Percentiles rank a stretch among this genome's conserved stretches.
phyloP scores from a whole-genome alignment of 2,113 vertebrate species.

The Ageneiosus marmoratus region DNA sequence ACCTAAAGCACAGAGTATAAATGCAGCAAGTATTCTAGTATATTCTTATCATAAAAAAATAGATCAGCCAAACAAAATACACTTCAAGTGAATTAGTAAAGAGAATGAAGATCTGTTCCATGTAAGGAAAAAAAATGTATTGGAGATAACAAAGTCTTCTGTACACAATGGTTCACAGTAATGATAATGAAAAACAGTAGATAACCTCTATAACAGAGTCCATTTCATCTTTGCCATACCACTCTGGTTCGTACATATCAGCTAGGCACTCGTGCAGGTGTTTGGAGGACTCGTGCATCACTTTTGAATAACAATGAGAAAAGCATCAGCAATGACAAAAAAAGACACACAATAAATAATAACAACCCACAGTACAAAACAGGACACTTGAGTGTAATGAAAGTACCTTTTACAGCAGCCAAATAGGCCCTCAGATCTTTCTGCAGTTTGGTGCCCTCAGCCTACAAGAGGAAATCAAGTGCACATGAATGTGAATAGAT shows the following conservation, averaged over 20 bases:
- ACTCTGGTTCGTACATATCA: constrained; percentile 93
- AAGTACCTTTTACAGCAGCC: constrained; percentile 88
- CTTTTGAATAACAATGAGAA: constrained; percentile 69
- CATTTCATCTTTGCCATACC: constrained; percentile 92
- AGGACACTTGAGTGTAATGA: background rate
- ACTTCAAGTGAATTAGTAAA: background rate
- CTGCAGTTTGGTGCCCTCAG: constrained; percentile 90
- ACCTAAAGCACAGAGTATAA: background rate
- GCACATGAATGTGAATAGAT: constrained; percentile 12
- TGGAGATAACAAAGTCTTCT: background rate
- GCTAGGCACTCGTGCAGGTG: constrained; percentile 89
- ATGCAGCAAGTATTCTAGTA: background rate
- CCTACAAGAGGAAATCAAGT: constrained; percentile 68
- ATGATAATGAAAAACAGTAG: background rate
- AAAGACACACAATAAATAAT: background rate
- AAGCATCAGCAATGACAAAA: background rate
- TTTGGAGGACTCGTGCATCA: constrained; percentile 96
- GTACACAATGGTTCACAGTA: background rate
- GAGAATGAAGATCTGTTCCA: background rate
- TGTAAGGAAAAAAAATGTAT: background rate
- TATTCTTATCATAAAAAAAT: constrained; percentile 39
- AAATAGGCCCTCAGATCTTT: constrained; percentile 92
- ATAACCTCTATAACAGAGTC: constrained; percentile 87
- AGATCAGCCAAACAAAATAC: background rate
- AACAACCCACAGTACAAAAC: background rate